Evolutionary conservation across 2,113 vertebrate genomes (phyloP).

Genomic region (Psittacula cyanocephala): DNA sequence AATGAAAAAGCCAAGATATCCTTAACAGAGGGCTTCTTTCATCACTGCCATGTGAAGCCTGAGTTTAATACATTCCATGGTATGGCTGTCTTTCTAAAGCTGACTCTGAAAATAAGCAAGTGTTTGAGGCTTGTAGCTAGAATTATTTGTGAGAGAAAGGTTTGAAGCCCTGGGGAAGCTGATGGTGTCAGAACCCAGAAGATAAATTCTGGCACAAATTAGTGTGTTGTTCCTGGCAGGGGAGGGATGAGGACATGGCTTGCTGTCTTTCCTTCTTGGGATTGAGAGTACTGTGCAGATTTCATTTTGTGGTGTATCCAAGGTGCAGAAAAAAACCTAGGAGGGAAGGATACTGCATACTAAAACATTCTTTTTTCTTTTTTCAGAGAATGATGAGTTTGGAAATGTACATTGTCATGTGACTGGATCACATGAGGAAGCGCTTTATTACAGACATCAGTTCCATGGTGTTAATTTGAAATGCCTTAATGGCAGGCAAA

Average conservation of each 20-base stretch:
- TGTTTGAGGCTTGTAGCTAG: not conserved
- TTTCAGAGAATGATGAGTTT: slow-evolving; percentile 87
- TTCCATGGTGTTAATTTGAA: slow-evolving; percentile 98
- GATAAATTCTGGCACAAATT: not conserved
- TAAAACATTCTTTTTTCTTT: slow-evolving; percentile 64
- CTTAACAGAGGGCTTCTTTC: not conserved
- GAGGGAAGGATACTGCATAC: not conserved
- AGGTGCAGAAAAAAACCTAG: not conserved
- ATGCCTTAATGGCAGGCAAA: slow-evolving; percentile 97
- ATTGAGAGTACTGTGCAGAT: not conserved
- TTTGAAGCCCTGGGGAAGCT: not conserved
- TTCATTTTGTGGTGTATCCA: not conserved
- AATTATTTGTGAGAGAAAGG: not conserved
- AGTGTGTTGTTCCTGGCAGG: not conserved
- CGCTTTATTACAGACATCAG: slow-evolving; percentile 93
- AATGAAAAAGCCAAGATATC: not conserved
- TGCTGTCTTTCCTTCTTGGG: not conserved
- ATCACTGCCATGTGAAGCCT: not conserved
- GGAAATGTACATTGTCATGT: slow-evolving; percentile 88
- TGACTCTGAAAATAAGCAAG: not conserved
- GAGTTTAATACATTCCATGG: not conserved
- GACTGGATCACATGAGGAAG: slow-evolving; percentile 90
- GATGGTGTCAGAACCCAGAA: not conserved
- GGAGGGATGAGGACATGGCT: not conserved
- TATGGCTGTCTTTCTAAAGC: not conserved